A percentile compares a stretch with the other conserved stretches of the same genome.
Evolutionary conservation across 2,113 vertebrate species (phyloP).

Genomic region (Toxostoma redivivum): DNA sequence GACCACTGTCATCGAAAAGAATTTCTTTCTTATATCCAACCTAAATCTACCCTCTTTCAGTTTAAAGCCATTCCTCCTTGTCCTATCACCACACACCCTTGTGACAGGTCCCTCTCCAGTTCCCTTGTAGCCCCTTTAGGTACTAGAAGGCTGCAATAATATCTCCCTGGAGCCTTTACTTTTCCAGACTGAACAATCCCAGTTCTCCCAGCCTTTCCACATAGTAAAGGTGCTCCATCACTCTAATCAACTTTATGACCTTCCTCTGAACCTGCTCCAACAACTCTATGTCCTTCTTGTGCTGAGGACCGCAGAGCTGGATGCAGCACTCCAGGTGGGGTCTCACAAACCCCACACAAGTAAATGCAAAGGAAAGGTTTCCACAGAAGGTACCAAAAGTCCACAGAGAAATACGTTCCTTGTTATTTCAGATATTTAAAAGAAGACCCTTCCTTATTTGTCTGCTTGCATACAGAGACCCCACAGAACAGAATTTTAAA

Average conservation of each 20-base stretch:
- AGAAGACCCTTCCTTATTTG: not conserved
- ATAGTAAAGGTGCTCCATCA: not conserved
- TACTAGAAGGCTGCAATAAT: not conserved
- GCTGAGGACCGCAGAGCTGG: not conserved
- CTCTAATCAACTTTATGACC: not conserved
- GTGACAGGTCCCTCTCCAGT: not conserved
- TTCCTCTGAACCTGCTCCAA: not conserved
- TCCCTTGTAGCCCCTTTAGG: not conserved
- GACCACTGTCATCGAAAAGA: accelerated
- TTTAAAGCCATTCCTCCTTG: not conserved
- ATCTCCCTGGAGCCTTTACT: not conserved
- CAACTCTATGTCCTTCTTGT: not conserved
- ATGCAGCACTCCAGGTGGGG: not conserved
- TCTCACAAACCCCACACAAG: not conserved
- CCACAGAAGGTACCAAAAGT: not conserved
- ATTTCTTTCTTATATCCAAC: not conserved
- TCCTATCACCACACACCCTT: not conserved
- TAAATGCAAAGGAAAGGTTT: not conserved
- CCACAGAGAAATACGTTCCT: not conserved
- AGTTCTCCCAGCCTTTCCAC: not conserved
- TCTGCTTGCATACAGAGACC: not conserved
- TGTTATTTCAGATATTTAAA: not conserved
- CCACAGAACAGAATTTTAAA: not conserved
- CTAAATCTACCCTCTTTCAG: not conserved
- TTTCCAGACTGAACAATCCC: not conserved